Conservation (phyloP, 2,888 invertebrate genomes). For the Apodemia mormo region DNA sequence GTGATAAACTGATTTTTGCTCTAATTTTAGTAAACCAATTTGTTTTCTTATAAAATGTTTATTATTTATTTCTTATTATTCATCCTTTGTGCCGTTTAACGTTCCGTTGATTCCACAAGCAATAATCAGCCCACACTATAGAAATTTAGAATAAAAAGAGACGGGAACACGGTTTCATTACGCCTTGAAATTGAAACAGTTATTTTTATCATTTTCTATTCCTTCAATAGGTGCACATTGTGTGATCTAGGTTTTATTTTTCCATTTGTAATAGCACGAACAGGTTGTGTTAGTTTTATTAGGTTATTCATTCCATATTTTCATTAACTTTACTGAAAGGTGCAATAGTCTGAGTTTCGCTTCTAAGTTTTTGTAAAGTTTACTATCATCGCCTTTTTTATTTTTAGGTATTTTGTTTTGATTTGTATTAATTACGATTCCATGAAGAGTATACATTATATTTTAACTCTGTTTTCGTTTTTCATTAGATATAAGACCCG, state of each 20-base stretch:
- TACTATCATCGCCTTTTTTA: too few relatives aligned
- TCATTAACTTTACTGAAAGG: background rate
- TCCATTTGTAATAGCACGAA: background rate
- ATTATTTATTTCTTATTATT: too few relatives aligned
- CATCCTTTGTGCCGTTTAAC: background rate
- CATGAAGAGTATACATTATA: too few relatives aligned
- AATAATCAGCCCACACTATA: background rate
- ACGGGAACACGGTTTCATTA: conserved; percentile 51
- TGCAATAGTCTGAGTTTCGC: too few relatives aligned
- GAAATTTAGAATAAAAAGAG: conserved; percentile 11
- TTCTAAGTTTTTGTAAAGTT: too few relatives aligned
- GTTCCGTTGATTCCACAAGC: conserved; percentile 1
- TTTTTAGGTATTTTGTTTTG: too few relatives aligned
- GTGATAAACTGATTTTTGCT: too few relatives aligned
- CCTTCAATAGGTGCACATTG: conserved; percentile 7
- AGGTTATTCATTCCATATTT: background rate
- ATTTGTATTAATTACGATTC: too few relatives aligned
- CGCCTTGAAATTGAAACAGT: conserved; percentile 47
- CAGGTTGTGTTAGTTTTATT: background rate
- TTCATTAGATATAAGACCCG: too few relatives aligned
- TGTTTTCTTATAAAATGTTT: too few relatives aligned
- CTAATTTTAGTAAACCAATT: too few relatives aligned
- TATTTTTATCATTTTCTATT: conserved; percentile 15
- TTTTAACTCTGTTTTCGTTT: too few relatives aligned
- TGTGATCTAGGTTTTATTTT: background rate